Evolutionary conservation across 1,140 invertebrate genomes (phyloP), one percentile per base, ranked within the genome.

Genomic region (Formica exsecta): DNA sequence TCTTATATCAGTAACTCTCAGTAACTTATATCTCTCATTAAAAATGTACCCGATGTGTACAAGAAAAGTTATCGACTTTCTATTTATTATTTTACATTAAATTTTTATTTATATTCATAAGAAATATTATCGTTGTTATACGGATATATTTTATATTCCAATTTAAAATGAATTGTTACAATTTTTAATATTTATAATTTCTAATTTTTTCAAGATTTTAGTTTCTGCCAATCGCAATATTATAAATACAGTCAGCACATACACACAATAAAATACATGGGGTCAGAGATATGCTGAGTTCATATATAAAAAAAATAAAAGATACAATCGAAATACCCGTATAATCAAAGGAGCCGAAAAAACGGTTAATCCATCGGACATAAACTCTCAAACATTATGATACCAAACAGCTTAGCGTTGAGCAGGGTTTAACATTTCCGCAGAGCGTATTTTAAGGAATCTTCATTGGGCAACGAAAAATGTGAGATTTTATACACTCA

Each of bases 361-460:
- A 73, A 73, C 38, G 66, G 22, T 81, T 81, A 81, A 81, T 81
- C 66, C 79, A 81, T 81, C 19, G 66, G 25, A 11, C 66, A 81
- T 81, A 81, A 81, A 81, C 51, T 41, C 38, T 25, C 38, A 32
- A 59, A 81, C 25, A 11, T 81, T 81, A 81, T 38, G 66, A 11
- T 71, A 36, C 51, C 77, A 71, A 81, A 81, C 51, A 59, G 65
- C 77, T 81, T 81, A 71, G 25, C 51, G 25, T 22, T 61, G 79
- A 54, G 38, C 41, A 71, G 79, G 79, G 51, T 73, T 81, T 81
- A 81, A 81, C 66, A 73, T 81, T 70, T 81, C 36, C 36, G 66
- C 51, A 73, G 79, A 81, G 51, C 51, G 57, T 81, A 81, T 73
- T 73, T 81, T 59, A 71, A 71, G 25, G 79, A 81, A 71, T 59